Evolutionary conservation across 2,797 vertebrate genomes (phyloP).

Genomic region (Coccyzus lansbergi): DNA sequence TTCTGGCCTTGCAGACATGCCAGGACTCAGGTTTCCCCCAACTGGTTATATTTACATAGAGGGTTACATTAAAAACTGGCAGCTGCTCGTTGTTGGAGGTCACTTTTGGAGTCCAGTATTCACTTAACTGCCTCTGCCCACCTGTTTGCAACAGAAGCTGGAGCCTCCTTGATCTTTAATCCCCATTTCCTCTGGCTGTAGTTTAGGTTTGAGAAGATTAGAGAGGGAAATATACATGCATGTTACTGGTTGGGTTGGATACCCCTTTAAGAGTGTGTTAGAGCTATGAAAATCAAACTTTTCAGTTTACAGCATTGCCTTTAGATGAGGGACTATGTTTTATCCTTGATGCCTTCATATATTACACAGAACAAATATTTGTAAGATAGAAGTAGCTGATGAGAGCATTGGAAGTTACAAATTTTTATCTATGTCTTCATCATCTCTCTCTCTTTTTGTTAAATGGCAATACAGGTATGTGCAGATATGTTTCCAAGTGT

Average conservation of each 20-base stretch:
- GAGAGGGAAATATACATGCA: background rate
- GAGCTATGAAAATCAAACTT: background rate
- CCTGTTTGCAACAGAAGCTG: background rate
- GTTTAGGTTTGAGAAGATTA: background rate
- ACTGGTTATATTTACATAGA: accelerated
- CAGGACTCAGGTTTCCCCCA: accelerated
- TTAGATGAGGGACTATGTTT: background rate
- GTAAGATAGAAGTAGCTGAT: background rate
- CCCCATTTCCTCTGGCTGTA: background rate
- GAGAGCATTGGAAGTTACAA: background rate
- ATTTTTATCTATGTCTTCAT: background rate
- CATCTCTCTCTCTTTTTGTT: background rate
- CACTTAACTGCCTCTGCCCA: background rate
- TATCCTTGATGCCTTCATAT: background rate
- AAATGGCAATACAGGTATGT: background rate
- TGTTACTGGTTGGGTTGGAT: accelerated
- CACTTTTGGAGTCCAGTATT: accelerated
- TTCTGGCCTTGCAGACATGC: accelerated
- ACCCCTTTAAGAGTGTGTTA: background rate
- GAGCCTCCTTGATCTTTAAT: background rate
- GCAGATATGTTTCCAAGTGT: background rate
- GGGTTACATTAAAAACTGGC: background rate
- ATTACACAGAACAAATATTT: background rate
- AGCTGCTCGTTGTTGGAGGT: background rate
- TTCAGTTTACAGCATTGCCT: background rate